A percentile compares a stretch with the other conserved stretches of the same genome.
Conservation (phyloP, 2,888 invertebrate species). For the Tigriopus californicus region DNA sequence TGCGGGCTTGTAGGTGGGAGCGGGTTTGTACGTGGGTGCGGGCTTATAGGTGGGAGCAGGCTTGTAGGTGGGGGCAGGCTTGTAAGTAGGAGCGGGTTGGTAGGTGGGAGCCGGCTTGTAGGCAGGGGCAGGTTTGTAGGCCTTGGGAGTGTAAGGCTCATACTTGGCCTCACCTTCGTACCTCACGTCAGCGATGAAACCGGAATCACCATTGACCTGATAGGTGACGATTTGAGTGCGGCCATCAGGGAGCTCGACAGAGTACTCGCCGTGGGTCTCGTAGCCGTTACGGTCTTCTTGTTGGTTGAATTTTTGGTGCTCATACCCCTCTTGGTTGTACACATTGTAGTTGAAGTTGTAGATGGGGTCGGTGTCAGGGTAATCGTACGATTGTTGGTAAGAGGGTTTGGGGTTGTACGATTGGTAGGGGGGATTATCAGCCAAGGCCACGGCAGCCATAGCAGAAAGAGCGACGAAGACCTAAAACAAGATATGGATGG, state of each 20-base stretch:
- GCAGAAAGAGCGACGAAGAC: background rate
- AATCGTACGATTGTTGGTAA: background rate
- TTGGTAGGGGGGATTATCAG: background rate
- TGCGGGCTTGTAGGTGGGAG: background rate
- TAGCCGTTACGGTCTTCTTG: background rate
- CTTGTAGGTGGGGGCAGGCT: background rate
- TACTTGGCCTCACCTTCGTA: constrained; percentile 18
- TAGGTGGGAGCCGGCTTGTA: constrained; percentile 11
- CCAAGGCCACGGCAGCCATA: background rate
- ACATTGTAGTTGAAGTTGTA: background rate
- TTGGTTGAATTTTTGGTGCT: background rate
- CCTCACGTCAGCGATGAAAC: constrained; percentile 17
- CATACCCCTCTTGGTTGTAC: background rate
- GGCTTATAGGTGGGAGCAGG: constrained; percentile 8
- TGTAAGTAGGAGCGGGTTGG: constrained; percentile 12
- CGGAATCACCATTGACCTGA: constrained; percentile 18
- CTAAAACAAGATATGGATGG: background rate
- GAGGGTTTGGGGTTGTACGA: background rate
- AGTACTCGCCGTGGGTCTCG: background rate
- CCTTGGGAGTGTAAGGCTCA: background rate
- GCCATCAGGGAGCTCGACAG: constrained; percentile 19
- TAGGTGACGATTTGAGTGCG: constrained; percentile 18
- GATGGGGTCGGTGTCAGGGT: background rate
- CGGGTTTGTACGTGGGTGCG: constrained; percentile 9
- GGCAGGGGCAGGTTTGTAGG: constrained; percentile 14